These are phyloP conservation scores for Diabrotica undecimpunctata DNA, from an alignment of 1,140 invertebrate species.

Conservation along the genomic window DNA sequence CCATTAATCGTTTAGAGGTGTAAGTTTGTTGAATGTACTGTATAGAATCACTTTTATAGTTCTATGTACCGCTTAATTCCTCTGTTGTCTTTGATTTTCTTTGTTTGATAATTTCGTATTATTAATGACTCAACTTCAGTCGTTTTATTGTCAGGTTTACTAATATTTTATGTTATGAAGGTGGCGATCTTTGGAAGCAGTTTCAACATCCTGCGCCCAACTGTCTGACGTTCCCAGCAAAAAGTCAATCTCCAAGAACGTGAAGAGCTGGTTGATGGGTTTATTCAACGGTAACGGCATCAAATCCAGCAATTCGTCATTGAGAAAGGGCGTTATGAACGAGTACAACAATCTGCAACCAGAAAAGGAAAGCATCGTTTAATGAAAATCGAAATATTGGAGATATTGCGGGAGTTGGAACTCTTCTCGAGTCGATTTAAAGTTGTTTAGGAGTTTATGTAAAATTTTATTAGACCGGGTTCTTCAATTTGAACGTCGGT, in stretches of 20 bases:
- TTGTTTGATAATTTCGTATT: too few relatives aligned
- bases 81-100: too few relatives aligned
- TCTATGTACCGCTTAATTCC: too few relatives aligned
- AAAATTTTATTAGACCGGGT: too few relatives aligned
- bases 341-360: slow-evolving; percentile 41
- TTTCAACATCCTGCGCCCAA: slow-evolving; percentile 45
- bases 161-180: slow-evolving; percentile 41
- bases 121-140: too few relatives aligned
- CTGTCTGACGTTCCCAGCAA: slow-evolving; percentile 49
- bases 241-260: slow-evolving; percentile 52
- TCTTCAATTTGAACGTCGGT: too few relatives aligned
- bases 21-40: too few relatives aligned
- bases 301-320: slow-evolving; percentile 59
- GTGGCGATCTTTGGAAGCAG: slow-evolving; percentile 74
- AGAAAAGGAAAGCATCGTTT: slow-evolving; percentile 48
- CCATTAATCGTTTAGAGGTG: too few relatives aligned
- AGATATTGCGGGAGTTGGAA: not conserved
- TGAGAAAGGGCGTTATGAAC: slow-evolving; percentile 53
- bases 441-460: too few relatives aligned
- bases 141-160: too few relatives aligned
- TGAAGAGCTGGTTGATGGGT: slow-evolving; percentile 66
- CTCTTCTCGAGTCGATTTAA: too few relatives aligned
- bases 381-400: slow-evolving; percentile 16
- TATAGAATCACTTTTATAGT: too few relatives aligned
- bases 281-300: slow-evolving; percentile 64